phyloP scores from a whole-genome alignment of 2,888 invertebrate species.

The Watsonalla cultraria region DNA sequence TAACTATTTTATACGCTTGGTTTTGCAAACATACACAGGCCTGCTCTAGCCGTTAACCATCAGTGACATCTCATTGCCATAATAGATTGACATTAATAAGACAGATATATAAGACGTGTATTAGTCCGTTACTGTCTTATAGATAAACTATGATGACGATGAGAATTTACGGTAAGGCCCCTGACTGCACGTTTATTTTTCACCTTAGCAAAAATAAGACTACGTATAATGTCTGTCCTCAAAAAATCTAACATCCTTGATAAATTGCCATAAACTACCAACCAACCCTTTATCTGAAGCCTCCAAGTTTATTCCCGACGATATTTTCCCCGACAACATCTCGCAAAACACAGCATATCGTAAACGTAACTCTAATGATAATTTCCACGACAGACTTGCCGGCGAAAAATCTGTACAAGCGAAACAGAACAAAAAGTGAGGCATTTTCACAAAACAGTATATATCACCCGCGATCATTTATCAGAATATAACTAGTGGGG shows the following conservation, averaged over 20 bases:
- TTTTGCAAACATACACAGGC: too few species aligned
- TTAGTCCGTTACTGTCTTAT: too few species aligned
- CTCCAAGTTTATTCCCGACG: background rate
- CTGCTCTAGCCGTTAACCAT: too few species aligned
- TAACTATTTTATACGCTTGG: too few species aligned
- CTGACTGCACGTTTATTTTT: too few species aligned
- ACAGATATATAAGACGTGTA: too few species aligned
- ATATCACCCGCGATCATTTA: conserved; percentile 63
- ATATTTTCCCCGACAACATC: background rate
- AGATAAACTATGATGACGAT: too few species aligned
- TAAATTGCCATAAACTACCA: background rate
- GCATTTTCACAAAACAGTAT: conserved; percentile 39
- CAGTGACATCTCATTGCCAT: too few species aligned
- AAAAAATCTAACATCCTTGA: background rate
- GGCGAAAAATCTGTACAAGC: conserved; percentile 22
- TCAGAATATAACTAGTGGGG: conserved; percentile 71
- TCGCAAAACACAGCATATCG: background rate
- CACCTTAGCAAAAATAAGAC: too few species aligned
- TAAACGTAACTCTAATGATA: background rate
- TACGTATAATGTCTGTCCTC: too few species aligned
- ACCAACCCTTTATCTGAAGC: background rate
- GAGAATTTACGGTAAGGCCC: too few species aligned
- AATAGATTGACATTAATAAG: too few species aligned
- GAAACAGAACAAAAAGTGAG: conserved; percentile 36
- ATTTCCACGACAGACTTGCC: conserved; percentile 15